Base-by-base conservation (phyloP, 2,113 vertebrate species). In the Pseudorectes ferrugineus region DNA sequence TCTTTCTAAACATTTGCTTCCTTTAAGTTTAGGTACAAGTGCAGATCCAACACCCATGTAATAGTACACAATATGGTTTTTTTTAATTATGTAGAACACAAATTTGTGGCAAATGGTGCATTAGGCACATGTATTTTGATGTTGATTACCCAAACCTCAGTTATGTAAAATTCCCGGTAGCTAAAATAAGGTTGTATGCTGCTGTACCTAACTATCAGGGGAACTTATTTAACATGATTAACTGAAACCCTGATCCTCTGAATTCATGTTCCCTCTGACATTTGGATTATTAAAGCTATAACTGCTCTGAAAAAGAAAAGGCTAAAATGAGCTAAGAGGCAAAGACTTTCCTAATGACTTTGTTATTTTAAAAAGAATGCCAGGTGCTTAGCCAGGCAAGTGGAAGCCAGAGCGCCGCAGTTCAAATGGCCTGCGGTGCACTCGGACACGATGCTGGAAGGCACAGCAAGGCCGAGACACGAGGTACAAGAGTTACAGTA, bases 201-300 rank as follows among this genome's bases (percentile, higher is more conserved):
- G 46, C 85, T 62, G 33, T 74, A 95, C 45, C 71, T 48, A 67
- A 86, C 84, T 82, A 77, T 86, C 90, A 88, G 31, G 82, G 79
- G 94, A 96, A 88, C 93, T 92, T 96, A 88, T 55, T 95, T 94
- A 95, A 92, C 14, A 5, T 88, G 85, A 95, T 94, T 96, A 94
- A 96, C 90, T 93, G 88, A 96, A 96, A 88, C 68, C 40, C 55
- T 74, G 90, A 86, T 92, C 71, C 75, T 84, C 82, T 67, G 55
- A 80, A 95, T 94, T 90, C 83, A 48, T 23, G 65, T 86, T 92
- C 40, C 48, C 42, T 74, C n/a, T 94, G 93, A 93, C 93, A 95
- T 95, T 95, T 93, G 88, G 92, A 86, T 95, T 94, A 92, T 85
- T 90, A 90, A 94, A 96, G 55, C 82, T 86, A 3, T 92, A 94